Base-by-base conservation (phyloP, 1,140 invertebrate species). In the Euglossa dilemma region DNA sequence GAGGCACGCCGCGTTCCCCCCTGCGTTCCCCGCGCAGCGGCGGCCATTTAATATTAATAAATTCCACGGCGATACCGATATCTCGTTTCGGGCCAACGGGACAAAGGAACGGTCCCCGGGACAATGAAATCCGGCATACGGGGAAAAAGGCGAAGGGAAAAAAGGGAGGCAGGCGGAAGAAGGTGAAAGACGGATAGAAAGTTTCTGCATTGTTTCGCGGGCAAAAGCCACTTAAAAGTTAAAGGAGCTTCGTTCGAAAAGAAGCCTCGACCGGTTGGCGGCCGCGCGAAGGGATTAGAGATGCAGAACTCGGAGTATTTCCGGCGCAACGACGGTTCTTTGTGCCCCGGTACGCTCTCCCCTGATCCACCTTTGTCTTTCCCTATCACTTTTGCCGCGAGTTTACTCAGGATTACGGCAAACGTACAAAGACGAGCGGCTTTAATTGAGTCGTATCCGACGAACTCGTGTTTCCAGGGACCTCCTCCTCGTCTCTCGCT, bases 181-280 rank as follows among this genome's bases (percentile, higher is more conserved):
- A 80, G n/a, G 59, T 59, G 43, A 74, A 18, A 80, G 74, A 25
- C 84, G 50, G 85, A 64, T 75, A 80, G 70, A 88, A 87, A 91
- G 80, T 85, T 85, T 87, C 85, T 70, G 85, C 84, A 91, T 91
- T 91, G 90, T 91, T 90, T 90, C 71, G 74, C 69, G 74, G 43
- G 74, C 75, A 70, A 85, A 87, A 90, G 85, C 86, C 83, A 89
- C 85, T 92, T 91, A 87, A 91, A 91, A 91, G 87, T 91, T 91
- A 88, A 88, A 89, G 87, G 59, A 89, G 87, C 69, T 86, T 87
- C 84, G 73, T 87, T 86, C 86, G 81, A 75, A 87, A 80, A 70
- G 66, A 80, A 78, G 59, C 52, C 57, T 81, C 23, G 69, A 14
- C 47, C 28, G 64, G 79, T 61, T 18, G 56, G 16, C 7, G 45